Conservation (phyloP, 2,888 invertebrate species). For the Drosophila putrida region DNA sequence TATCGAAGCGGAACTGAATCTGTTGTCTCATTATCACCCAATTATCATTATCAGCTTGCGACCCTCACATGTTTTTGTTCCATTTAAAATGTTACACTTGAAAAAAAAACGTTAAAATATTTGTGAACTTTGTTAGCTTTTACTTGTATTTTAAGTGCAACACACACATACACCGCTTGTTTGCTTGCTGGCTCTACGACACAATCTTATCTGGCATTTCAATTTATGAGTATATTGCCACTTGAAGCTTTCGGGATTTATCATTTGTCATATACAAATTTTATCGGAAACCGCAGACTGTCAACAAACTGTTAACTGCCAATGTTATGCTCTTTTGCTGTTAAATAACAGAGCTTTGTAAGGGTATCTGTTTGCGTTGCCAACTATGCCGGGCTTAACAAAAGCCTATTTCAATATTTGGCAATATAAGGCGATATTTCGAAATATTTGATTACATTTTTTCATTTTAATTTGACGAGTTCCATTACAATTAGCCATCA, state of each 20-base stretch:
- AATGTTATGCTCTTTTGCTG: slow-evolving; percentile 5
- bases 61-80: slow-evolving; percentile 24
- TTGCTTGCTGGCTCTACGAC: background rate
- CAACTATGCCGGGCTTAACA: too few species aligned
- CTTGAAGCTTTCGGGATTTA: slow-evolving; percentile 36
- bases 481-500: too few species aligned
- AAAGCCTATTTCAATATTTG: too few species aligned
- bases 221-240: slow-evolving; percentile 49
- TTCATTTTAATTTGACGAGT: too few species aligned
- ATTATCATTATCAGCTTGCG: slow-evolving; percentile 57
- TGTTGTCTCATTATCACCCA: slow-evolving; percentile 48
- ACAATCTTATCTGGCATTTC: slow-evolving; percentile 42
- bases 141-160: slow-evolving; percentile 19
- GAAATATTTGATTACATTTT: too few species aligned
- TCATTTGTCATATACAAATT: slow-evolving; percentile 29
- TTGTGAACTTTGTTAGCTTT: slow-evolving; percentile 19
- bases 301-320: slow-evolving; percentile 29
- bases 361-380: background rate
- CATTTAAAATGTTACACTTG: slow-evolving; percentile 22
- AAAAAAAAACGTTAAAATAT: background rate
- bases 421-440: too few species aligned
- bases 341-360: slow-evolving; percentile 31
- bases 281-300: slow-evolving; percentile 25
- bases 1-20: slow-evolving; percentile 53
- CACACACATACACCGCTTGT: slow-evolving; percentile 2